Evolutionary conservation across 2,888 invertebrate species (phyloP).

Genomic region (Junonia oenone): DNA sequence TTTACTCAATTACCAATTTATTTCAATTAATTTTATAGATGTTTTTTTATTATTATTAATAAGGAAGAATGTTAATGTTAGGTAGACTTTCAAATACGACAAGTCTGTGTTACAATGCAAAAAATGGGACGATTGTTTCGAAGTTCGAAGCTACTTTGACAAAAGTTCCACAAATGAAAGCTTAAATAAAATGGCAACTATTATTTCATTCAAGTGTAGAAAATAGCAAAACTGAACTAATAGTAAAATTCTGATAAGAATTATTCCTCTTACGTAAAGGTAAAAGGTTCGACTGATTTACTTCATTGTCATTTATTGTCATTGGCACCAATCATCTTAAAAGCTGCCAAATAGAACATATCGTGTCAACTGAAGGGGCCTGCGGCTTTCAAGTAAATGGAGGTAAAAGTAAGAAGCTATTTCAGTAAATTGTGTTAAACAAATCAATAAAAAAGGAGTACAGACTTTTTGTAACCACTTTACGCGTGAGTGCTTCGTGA

Average conservation of each 20-base stretch:
- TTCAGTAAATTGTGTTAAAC: constrained; percentile 57
- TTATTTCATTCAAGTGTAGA: not conserved
- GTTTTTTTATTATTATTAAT: no score
- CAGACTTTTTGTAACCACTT: constrained; percentile 56
- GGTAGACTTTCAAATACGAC: no score
- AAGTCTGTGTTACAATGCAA: no score
- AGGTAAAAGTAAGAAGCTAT: constrained; percentile 55
- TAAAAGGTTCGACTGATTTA: not conserved
- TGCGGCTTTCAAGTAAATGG: constrained; percentile 41
- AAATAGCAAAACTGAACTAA: not conserved
- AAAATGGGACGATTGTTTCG: no score
- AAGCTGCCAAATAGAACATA: not conserved
- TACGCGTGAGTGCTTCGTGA: constrained; percentile 69
- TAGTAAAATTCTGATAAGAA: not conserved
- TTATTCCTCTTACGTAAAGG: not conserved
- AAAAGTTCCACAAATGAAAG: no score
- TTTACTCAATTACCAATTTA: not conserved
- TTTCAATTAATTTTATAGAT: no score
- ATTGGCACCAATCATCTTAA: not conserved
- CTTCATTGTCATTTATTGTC: not conserved
- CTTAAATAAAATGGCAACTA: not conserved
- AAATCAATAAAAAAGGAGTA: constrained; percentile 58
- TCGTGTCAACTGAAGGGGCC: not conserved
- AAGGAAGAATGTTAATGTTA: no score
- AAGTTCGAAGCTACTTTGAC: no score